A percentile compares a stretch with the other conserved stretches of the same genome.
Evolutionary conservation across 2,113 vertebrate species (phyloP).

Genomic region (Gnathonemus longibarbis): DNA sequence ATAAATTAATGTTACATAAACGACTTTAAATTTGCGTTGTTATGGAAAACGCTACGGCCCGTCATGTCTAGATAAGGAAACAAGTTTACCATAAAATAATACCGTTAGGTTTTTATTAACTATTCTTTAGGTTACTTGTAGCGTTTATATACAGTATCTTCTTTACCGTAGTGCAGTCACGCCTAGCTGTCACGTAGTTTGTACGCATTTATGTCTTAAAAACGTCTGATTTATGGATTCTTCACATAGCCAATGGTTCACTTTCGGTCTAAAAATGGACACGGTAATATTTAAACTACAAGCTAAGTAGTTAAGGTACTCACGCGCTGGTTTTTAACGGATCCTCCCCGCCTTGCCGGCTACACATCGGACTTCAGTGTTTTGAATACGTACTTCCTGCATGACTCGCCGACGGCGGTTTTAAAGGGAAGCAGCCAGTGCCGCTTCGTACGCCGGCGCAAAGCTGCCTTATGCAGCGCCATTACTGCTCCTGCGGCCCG

Average conservation of each 20-base stretch:
- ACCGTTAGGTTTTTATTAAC: background rate
- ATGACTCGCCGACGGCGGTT: background rate
- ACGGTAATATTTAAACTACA: background rate
- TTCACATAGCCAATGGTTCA: background rate
- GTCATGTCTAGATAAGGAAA: background rate
- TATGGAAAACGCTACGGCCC: background rate
- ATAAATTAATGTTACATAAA: background rate
- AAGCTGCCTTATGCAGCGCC: background rate
- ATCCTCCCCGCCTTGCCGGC: background rate
- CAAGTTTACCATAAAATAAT: background rate
- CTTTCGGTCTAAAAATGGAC: background rate
- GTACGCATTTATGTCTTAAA: background rate
- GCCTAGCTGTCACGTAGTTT: background rate
- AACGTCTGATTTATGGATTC: background rate
- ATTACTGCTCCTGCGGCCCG: background rate
- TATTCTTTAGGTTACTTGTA: background rate
- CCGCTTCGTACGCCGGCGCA: background rate
- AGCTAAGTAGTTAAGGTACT: background rate
- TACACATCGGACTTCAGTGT: background rate
- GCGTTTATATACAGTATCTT: background rate
- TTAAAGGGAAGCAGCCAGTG: background rate
- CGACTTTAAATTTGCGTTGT: background rate
- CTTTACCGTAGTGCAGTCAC: background rate
- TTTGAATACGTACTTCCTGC: background rate
- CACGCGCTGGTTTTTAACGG: background rate